A percentile compares a stretch with the other conserved stretches of the same genome.
Evolutionary conservation across 92 coral and sea anemone genomes (phyloP).

Genomic region (Micromussa lordhowensis): DNA sequence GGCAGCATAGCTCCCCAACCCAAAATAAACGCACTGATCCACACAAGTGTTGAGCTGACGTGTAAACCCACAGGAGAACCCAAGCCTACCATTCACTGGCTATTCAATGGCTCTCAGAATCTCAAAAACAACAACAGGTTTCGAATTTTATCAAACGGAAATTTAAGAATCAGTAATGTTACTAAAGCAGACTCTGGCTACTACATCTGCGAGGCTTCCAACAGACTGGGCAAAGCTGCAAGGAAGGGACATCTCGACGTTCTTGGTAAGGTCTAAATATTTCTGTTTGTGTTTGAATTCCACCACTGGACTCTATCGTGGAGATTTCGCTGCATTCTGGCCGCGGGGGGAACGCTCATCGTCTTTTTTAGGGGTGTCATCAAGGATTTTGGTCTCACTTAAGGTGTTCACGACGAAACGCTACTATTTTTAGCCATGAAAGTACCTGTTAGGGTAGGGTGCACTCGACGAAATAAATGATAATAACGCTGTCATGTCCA

Average conservation of each 20-base stretch:
- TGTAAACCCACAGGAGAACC: constrained; percentile 92
- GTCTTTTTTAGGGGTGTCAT: too few relatives aligned
- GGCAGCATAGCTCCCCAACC: constrained; percentile 78
- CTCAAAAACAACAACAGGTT: constrained; percentile 50
- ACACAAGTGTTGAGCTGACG: constrained; percentile 65
- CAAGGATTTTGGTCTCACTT: too few relatives aligned
- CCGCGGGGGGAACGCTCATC: too few relatives aligned
- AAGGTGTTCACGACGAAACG: too few relatives aligned
- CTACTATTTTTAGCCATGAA: too few relatives aligned
- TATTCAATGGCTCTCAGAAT: constrained; percentile 44
- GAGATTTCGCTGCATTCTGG: too few relatives aligned
- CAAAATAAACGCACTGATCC: constrained; percentile 69
- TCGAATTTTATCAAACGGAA: constrained; percentile 73
- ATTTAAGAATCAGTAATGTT: constrained; percentile 73
- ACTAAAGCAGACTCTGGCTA: constrained; percentile 79
- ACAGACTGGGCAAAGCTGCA: constrained; percentile 69
- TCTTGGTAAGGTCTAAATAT: constrained; percentile 61
- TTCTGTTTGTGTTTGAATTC: neutral
- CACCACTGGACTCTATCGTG: too few relatives aligned
- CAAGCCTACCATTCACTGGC: constrained; percentile 84
- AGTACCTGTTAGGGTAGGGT: too few relatives aligned
- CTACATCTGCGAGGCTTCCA: constrained; percentile 84
- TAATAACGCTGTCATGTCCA: too few relatives aligned
- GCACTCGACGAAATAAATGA: too few relatives aligned
- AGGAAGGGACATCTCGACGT: constrained; percentile 74